A percentile compares a stretch with the other conserved stretches of the same genome.
Conservation (phyloP, 2,888 invertebrate species). For the Tachina grossa region DNA sequence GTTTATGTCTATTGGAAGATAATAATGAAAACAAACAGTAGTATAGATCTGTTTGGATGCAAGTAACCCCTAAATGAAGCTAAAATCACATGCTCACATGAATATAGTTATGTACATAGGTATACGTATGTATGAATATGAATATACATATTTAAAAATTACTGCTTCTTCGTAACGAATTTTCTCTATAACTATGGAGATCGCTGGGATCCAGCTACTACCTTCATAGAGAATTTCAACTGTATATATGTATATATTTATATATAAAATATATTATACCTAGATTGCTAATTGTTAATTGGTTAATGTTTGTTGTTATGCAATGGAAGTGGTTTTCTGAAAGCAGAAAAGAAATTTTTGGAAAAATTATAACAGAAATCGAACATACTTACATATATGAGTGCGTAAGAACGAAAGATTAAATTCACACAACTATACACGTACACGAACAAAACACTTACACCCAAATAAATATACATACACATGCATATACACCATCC, state of each 20-base stretch:
- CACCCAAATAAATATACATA: constrained; percentile 13
- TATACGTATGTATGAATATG: no score
- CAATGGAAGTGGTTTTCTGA: constrained; percentile 49
- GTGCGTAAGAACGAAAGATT: constrained; percentile 7
- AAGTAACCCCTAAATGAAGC: no score
- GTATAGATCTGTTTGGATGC: no score
- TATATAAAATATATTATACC: not conserved
- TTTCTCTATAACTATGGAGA: no score
- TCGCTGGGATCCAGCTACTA: no score
- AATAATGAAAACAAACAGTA: no score
- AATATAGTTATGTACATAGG: no score
- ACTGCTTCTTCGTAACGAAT: no score
- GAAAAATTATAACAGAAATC: not conserved
- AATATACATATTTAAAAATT: no score
- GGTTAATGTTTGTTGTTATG: constrained; percentile 60
- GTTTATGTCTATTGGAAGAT: no score
- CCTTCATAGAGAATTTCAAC: no score
- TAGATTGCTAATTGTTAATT: constrained; percentile 7
- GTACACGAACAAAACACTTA: not conserved
- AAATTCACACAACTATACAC: constrained; percentile 31
- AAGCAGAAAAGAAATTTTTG: constrained; percentile 21
- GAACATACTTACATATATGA: not conserved
- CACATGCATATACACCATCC: not conserved
- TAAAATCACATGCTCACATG: no score
- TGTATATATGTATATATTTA: constrained; percentile 25